Percentiles rank a stretch among this genome's conserved stretches.
Conservation (phyloP, 1,140 invertebrate species). For the Teleogryllus occipitalis region DNA sequence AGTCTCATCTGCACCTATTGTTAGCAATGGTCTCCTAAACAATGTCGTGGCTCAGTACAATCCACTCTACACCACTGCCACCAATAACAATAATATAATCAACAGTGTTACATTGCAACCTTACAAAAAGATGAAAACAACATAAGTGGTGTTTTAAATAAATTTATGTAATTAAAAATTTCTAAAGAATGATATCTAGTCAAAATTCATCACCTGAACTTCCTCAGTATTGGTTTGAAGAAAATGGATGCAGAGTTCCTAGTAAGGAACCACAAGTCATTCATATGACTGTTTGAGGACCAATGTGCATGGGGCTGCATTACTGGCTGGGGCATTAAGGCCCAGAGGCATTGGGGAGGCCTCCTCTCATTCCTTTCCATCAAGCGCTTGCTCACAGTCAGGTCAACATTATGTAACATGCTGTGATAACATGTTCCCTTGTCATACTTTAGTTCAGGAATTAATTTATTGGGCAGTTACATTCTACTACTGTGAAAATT, state of each 20-base stretch:
- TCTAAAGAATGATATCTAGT: constrained; percentile 20
- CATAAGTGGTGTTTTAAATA: constrained; percentile 45
- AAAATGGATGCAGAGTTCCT: not conserved
- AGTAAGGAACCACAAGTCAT: not conserved
- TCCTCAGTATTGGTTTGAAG: constrained; percentile 13
- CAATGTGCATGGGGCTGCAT: constrained; percentile 13
- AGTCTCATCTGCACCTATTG: constrained; percentile 7
- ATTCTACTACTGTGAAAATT: constrained; percentile 2
- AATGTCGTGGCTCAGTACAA: constrained; percentile 21
- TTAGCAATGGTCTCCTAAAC: constrained; percentile 19
- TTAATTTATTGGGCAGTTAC: constrained; percentile 5
- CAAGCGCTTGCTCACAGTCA: constrained; percentile 10
- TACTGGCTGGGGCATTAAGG: constrained; percentile 18
- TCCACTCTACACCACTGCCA: constrained; percentile 17
- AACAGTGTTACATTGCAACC: constrained; percentile 50
- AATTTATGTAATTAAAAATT: not conserved
- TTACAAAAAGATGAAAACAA: constrained; percentile 82
- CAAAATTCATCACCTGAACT: constrained; percentile 21
- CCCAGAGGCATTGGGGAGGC: constrained; percentile 2
- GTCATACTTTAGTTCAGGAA: constrained; percentile 1
- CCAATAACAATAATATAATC: constrained; percentile 30
- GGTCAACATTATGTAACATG: constrained; percentile 8
- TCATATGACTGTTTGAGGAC: constrained; percentile 13
- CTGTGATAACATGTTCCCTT: constrained; percentile 15
- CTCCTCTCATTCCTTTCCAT: constrained; percentile 1